Base-by-base conservation (phyloP, 1,140 invertebrate genomes). In the Papilio xuthus region DNA sequence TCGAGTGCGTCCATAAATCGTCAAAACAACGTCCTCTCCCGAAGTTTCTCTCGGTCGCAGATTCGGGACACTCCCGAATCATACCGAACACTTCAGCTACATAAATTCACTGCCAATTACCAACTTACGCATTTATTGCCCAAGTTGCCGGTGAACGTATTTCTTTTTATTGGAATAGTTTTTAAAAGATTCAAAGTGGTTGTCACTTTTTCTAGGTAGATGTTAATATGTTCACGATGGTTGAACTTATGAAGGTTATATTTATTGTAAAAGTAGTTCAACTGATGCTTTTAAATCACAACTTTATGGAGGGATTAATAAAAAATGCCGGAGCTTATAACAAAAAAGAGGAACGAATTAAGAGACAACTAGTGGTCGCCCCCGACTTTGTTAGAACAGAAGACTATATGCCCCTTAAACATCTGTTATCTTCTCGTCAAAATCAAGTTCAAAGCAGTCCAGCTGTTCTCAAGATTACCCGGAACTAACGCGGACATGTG, bases 101-200 rank as follows among this genome's bases (percentile, higher is more conserved):
- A 81, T 83, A 83, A 83, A 83, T 83, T 76, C 44, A 80, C 53
- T 47, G 73, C 74, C 82, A 83, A 83, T 83, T 83, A 83, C 82
- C 41, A 73, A 81, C 72, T 79, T 78, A 79, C 71, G 71, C 71
- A 73, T 83, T 83, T 83, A 83, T 80, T 70, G 78, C 67, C 41
- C 4, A 83, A 81, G 72, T 83, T 83, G 50, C 41, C 37, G 67
- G 20, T 15, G 41, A 20, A 77, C 78, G 81, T 83, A 83, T 83
- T 80, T 81, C 82, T 81, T 83, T 83, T 83, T 83, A 83, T 83
- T 81, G 82, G 78, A 63, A 78, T 83, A 83, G 82, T 83, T 83
- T 82, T 73, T 73, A 73, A 73, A 50, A 73, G 71, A 73, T 47
- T 73, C 71, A 73, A 73, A 73, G 20, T 73, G 71, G 71, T 47